Percentiles rank a stretch among this genome's conserved stretches.
phyloP scores from a whole-genome alignment of 1,140 invertebrate genomes.

The Tetramorium simillimum region DNA sequence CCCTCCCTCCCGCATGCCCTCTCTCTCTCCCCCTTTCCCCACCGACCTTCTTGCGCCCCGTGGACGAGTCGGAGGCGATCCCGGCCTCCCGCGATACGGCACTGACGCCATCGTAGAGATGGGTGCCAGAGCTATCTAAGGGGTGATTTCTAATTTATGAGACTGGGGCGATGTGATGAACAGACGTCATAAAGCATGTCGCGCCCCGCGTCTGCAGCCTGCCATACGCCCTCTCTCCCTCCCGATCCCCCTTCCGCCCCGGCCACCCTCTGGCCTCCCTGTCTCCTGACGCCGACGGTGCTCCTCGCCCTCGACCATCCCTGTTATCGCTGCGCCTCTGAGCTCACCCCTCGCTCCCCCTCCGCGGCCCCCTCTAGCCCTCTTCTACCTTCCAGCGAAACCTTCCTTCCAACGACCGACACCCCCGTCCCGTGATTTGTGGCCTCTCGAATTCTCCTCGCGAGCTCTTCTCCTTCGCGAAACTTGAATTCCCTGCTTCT shows the following conservation, averaged over 20 bases:
- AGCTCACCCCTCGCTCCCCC: slow-evolving; percentile 17
- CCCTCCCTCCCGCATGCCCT: slow-evolving; percentile 32
- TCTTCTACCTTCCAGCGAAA: slow-evolving; percentile 69
- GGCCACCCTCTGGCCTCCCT: slow-evolving; percentile 71
- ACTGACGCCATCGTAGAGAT: slow-evolving; percentile 76
- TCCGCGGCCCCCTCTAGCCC: slow-evolving; percentile 38
- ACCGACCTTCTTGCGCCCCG: slow-evolving; percentile 65
- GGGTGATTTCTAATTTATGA: slow-evolving; percentile 86
- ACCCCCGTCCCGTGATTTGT: slow-evolving; percentile 74
- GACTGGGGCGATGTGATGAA: slow-evolving; percentile 85
- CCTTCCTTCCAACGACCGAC: slow-evolving; percentile 70
- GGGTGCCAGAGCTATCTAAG: slow-evolving; percentile 81
- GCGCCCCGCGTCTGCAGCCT: slow-evolving; percentile 82
- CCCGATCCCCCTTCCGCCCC: slow-evolving; percentile 54
- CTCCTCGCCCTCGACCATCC: slow-evolving; percentile 67
- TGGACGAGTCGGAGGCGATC: slow-evolving; percentile 71
- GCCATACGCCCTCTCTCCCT: slow-evolving; percentile 72
- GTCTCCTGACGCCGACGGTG: slow-evolving; percentile 50
- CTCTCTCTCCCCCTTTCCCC: neutral
- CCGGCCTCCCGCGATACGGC: slow-evolving; percentile 74
- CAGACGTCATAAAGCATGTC: slow-evolving; percentile 86
- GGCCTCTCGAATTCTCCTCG: slow-evolving; percentile 78
- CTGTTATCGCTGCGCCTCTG: slow-evolving; percentile 72
- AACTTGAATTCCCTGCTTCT: slow-evolving; percentile 64
- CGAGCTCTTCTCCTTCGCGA: slow-evolving; percentile 72